Evolutionary conservation across 2,113 vertebrate species (phyloP), one percentile per base, ranked within the genome.

Genomic region (Zosterops hypoxanthus): DNA sequence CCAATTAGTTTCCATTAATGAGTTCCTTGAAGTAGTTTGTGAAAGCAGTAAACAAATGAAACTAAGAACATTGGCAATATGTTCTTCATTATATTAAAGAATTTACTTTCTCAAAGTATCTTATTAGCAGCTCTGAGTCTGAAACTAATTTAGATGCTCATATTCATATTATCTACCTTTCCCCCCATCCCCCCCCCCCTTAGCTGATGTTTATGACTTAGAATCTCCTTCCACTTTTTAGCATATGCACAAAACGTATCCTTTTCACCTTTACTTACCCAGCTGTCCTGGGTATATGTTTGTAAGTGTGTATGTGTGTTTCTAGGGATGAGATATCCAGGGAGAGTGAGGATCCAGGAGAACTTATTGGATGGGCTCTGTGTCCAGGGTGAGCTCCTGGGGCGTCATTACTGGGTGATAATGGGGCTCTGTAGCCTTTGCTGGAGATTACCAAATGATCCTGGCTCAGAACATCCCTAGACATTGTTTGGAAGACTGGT

Each of bases 1-100:
- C 77, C 86, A 91, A 94, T 97, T 94, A 97, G 60, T 84, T 97
- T 91, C 28, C 75, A 88, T 69, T 93, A 93, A 77, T 17, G 13
- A 95, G 57, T 68, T 92, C 79, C 84, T 86, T 39, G 50, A 65
- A 93, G 49, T 64, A 78, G 34, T 60, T 82, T 93, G 52, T 79
- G 82, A 80, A 90, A 89, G 49, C 44, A 92, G 71, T 90, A 94
- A 92, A 94, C 82, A 94, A 61, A 91, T 71, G 66, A 59, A 88
- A 76, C 15, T 69, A 68, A 53, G 68, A 86, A 84, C 14, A 34
- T 63, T 87, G 72, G 29, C 55, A 80, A 31, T 81, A 80, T 47
- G 55, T 26, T 93, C 92, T 87, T 42, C 26, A 68, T 88, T 57
- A 64, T 66, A 41, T 81, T 86, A 73, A 86, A 86, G 78, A 47